Base-by-base conservation (phyloP, 2,113 vertebrate species). In the Hystrix brachyura region DNA sequence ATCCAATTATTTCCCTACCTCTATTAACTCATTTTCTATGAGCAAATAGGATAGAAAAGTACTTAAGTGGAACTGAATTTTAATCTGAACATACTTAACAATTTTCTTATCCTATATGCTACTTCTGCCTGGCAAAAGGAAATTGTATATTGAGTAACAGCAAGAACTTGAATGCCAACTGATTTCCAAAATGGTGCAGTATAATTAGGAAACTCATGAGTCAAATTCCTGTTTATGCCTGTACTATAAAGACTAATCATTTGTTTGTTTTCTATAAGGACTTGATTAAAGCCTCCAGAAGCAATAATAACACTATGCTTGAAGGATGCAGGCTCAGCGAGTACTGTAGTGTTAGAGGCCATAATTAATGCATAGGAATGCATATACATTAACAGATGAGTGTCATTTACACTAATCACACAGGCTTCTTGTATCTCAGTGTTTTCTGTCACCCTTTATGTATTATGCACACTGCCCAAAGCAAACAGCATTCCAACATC, bases 161-260 rank as follows among this genome's bases (percentile, higher is more conserved):
- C 81, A 90, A 96, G 93, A 94, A 95, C 95, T 69, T 97, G 95
- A 97, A 97, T 97, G 43, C 87, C 80, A 96, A 95, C 90, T 98
- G 97, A 97, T 98, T 98, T 98, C 90, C 87, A 97, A 95, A 98
- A 82, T 53, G 84, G 76, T 87, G 90, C 74, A 46, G 96, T 95
- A 78, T 98, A 98, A 98, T 97, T 97, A 97, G 96, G 81, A 98
- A 98, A 98, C 96, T 97, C 96, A 84, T 97, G 95, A 97, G 84
- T 97, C 97, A 97, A 97, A 98, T 96, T 96, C 84, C 95, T 98
- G 95, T 97, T 97, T 98, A 95, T 96, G 95, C 55, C 59, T 92
- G 87, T 95, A 84, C 81, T 95, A 76, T 95, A 97, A 96, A 95
- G 94, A 90, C 95, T 98, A 98, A 98, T 97, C 97, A 95, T 97